Evolutionary conservation across 2,888 invertebrate genomes (phyloP), one percentile per base, ranked within the genome.

Genomic region (Merodon equestris): DNA sequence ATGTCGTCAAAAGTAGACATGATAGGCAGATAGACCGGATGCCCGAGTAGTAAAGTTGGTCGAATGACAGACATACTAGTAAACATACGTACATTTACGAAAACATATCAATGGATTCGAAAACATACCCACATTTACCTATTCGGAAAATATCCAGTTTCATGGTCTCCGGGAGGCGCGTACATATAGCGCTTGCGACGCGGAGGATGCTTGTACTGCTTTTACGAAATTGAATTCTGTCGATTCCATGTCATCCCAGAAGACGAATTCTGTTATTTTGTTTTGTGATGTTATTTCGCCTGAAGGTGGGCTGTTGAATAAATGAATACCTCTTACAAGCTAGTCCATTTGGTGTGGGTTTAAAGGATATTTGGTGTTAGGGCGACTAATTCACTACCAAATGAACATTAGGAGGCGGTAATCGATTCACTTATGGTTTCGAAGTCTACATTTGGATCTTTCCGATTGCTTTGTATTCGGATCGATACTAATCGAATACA

Each of bases 171-270:
- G 54, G 19, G 45, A 40, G 18, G 17, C 27, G 53, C 53, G 50
- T 48, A 19, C 53, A 17, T 61, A 12, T 18, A 15, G 34, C 42
- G 3, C 40, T 17, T 18, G 57, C 14, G 19, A 40, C 2, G 53
- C 38, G 44, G 56, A 14, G 12, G 56, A 51, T 64, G 74, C 67
- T 64, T 64, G 79, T 53, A 63, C 44, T 70, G 58, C 64, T 74
- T 73, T 77, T 54, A 63, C 64, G 68, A 79, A 79, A 79, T 79
- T 79, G 79, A 79, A 79, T 79, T 79, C 58, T 74, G 79, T 70
- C 79, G 79, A 79, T 74, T 74, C 74, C 79, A 79, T 79, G 79
- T 79, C 68, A 73, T 79, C 79, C 79, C 79, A 63, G 79, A 74
- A 79, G 79, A 79, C 79, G 79, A 79, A 68, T 79, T 70, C 63